Conservation (phyloP, 37 sponge, comb jelly and placozoan genomes). For the Dysidea cf. avara region DNA sequence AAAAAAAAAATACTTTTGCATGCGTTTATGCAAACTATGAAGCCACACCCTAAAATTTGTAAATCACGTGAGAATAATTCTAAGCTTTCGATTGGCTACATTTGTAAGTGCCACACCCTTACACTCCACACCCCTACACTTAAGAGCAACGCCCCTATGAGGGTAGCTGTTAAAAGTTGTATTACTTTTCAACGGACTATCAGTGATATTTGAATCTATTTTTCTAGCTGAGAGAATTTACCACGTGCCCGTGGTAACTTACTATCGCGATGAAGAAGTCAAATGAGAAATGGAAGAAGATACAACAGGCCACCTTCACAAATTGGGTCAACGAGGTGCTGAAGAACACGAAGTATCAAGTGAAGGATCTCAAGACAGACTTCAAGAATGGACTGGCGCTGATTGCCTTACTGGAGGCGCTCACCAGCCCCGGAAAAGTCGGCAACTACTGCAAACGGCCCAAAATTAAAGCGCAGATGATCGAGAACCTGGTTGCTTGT, state of each 20-base stretch:
- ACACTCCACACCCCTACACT: too few relatives aligned
- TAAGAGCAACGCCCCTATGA: background rate
- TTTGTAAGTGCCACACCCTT: too few relatives aligned
- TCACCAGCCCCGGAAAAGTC: slow-evolving; percentile 75
- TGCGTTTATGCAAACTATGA: background rate
- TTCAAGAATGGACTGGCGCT: slow-evolving; percentile 86
- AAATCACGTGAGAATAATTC: background rate
- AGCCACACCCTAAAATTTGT: background rate
- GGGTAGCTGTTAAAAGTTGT: too few relatives aligned
- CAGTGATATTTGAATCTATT: slow-evolving; percentile 29
- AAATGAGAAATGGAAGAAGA: background rate
- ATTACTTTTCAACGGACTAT: slow-evolving; percentile 34
- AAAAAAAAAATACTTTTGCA: background rate
- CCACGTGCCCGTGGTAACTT: background rate
- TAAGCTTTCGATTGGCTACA: background rate
- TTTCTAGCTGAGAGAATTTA: too few relatives aligned
- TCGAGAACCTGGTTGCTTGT: slow-evolving; percentile 77
- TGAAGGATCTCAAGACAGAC: slow-evolving; percentile 70
- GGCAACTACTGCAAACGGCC: slow-evolving; percentile 71
- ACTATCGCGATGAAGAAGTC: background rate
- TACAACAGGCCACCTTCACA: slow-evolving; percentile 61
- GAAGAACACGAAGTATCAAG: slow-evolving; percentile 61
- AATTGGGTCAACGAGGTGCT: slow-evolving; percentile 92
- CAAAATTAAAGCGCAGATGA: slow-evolving; percentile 58
- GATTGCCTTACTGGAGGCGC: slow-evolving; percentile 78